These are phyloP conservation scores for Mormyrops boulengeri DNA, from an alignment of 2,797 vertebrate genomes.

Conservation along the genomic window DNA sequence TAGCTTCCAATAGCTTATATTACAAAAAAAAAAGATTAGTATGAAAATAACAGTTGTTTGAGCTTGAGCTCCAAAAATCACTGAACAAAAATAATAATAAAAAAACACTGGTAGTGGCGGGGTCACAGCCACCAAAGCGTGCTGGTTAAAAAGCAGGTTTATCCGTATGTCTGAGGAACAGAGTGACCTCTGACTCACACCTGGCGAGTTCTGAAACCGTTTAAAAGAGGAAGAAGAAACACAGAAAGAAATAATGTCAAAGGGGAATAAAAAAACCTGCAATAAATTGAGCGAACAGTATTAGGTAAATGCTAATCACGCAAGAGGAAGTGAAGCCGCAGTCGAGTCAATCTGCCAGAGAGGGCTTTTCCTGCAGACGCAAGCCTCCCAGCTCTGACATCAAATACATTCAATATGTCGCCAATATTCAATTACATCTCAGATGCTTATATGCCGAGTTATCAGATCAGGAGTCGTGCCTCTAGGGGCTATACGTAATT, in stretches of 20 bases:
- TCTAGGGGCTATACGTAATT: constrained; percentile 26
- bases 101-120: not conserved
- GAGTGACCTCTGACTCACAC: constrained; percentile 6
- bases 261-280: constrained; percentile 15
- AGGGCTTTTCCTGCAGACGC: constrained; percentile 10
- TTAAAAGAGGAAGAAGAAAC: not conserved
- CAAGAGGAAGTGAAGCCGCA: constrained; percentile 15
- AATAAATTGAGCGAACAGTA: constrained; percentile 18
- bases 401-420: constrained; percentile 31
- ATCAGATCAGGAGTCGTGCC: constrained; percentile 21
- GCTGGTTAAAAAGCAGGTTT: not conserved
- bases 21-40: not conserved
- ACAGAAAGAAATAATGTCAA: not conserved
- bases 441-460: constrained; percentile 24
- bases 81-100: not conserved
- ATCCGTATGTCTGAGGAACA: not conserved
- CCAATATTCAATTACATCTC: constrained; percentile 31
- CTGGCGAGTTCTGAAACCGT: not conserved
- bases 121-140: not conserved
- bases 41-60: not conserved
- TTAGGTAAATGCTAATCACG: constrained; percentile 20
- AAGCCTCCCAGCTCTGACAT: constrained; percentile 19
- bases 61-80: not conserved
- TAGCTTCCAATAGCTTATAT: not conserved
- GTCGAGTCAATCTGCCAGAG: not conserved